Base-by-base conservation (phyloP, 2,113 vertebrate species). In the Paratilapia polleni region DNA sequence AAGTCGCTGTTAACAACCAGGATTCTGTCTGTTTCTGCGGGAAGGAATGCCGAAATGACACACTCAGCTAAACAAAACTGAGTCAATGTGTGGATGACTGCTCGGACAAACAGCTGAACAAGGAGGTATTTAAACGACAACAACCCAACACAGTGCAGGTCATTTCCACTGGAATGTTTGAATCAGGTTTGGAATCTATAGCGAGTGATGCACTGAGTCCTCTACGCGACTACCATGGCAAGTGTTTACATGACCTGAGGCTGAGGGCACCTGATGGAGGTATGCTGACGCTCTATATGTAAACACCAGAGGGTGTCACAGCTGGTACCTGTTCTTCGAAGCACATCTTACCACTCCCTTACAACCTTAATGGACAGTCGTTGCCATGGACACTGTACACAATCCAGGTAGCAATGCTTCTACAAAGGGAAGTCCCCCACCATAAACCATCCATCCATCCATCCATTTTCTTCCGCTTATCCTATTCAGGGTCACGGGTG, bases 171-270 rank as follows among this genome's bases (percentile, higher is more conserved):
- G 59, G 84, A 74, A 87, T 84, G 79, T 41, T 2, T 24, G 8
- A 64, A 4, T n/a, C 9, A 5, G 19, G 19, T 41, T 56, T n/a
- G 7, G 36, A 57, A 41, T 36, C 6, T 77, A 24, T n/a, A 43
- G 34, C 1, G 4, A 64, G 43, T 1, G 20, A 60, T 70, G 11
- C 22, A 22, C 26, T 9, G 78, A 36, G 26, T 61, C 15, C 20
- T 17, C 5, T 5, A n/a, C n/a, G n/a, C n/a, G n/a, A n/a, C n/a
- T n/a, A n/a, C n/a, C 28, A 31, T 10, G 73, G 57, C 77, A 0
- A 64, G 91, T 78, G 82, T 26, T 64, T 74, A 80, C 91, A 66
- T 17, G 81, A 80, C 26, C 26, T 14, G 80, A 70, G 78, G 64
- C 4, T 0, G 24, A n/a, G 59, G 57, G 11, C 12, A 57, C 43